Evolutionary conservation across 2,113 vertebrate species (phyloP).

Genomic region (Isichthys henryi): DNA sequence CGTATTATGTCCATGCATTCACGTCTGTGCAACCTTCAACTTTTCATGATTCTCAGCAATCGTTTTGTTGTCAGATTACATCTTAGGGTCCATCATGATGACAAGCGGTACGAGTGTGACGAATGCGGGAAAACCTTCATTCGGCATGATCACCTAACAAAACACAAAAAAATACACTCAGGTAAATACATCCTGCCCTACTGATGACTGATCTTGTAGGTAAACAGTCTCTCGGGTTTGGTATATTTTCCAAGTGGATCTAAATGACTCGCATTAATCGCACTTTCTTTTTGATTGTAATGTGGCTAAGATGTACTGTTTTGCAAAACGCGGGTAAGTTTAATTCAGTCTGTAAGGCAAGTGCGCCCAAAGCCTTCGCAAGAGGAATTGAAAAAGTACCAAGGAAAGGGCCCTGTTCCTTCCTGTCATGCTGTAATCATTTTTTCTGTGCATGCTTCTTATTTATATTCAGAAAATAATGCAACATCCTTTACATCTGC

Average conservation of each 20-base stretch:
- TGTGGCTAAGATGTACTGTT: not conserved
- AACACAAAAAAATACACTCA: slow-evolving; percentile 96
- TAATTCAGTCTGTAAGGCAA: not conserved
- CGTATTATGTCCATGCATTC: not conserved
- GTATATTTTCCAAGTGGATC: not conserved
- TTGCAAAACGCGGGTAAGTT: not conserved
- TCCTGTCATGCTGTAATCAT: not conserved
- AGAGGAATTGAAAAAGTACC: not conserved
- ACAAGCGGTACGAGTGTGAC: slow-evolving; percentile 95
- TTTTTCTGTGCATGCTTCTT: not conserved
- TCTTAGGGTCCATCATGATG: slow-evolving; percentile 89
- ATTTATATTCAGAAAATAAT: not conserved
- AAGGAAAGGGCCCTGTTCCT: not conserved
- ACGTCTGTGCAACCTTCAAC: not conserved
- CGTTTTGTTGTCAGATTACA: slow-evolving; percentile 70
- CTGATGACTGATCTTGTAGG: not conserved
- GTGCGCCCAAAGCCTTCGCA: not conserved
- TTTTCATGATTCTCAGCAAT: not conserved
- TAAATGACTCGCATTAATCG: not conserved
- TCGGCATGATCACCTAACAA: slow-evolving; percentile 93
- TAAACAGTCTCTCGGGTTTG: not conserved
- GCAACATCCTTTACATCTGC: not conserved
- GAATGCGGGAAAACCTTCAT: slow-evolving; percentile 97
- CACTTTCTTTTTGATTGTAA: not conserved
- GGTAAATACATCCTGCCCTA: slow-evolving; percentile 51